Evolutionary conservation across 2,797 vertebrate genomes (phyloP), one percentile per base, ranked within the genome.

Genomic region (Ceyx erithaca): DNA sequence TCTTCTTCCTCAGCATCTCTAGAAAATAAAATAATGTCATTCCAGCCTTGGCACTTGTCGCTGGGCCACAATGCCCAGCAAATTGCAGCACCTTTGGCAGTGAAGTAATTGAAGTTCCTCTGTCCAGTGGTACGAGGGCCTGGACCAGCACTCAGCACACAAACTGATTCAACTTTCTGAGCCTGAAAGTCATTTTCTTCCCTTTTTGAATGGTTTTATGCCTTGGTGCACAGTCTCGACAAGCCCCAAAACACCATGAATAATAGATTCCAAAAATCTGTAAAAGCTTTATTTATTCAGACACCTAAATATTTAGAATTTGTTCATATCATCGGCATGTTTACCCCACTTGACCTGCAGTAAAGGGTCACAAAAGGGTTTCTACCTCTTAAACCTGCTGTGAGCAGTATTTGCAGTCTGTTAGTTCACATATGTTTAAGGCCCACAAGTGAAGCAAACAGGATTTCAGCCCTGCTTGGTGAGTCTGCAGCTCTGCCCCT

Each of bases 291-390:
- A 62, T 93, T 91, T 95, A 87, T 89, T 90, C 91, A 86, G 84
- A 87, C 40, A 78, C 46, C 71, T 66, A 69, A 94, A 90, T 94
- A 92, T 93, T 96, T 92, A 88, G 93, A 83, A 72, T 80, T 86
- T 83, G 40, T 77, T 88, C 25, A 7, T 71, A 41, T 89, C 61
- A 41, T 75, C 93, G 88, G 64, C 66, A 26, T 30, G 59, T 73
- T 86, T 91, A 59, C 67, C 61, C 64, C 55, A 18, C 26, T 80
- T 64, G 19, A n/a, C 61, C 49, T 64, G 49, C 78, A 66, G 64
- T 45, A 28, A 63, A 83, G 90, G 49, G 25, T 80, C 57, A 62
- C 61, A 30, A 11, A 73, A 77, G 57, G 40, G 45, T 62, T 85
- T 87, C 22, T 41, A 48, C 55, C 57, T 67, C 49, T 37, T 62